A percentile compares a stretch with the other conserved stretches of the same genome.
These are phyloP conservation scores for Lethenteron reissneri DNA, from an alignment of 2,113 vertebrate genomes.

Conservation along the genomic window DNA sequence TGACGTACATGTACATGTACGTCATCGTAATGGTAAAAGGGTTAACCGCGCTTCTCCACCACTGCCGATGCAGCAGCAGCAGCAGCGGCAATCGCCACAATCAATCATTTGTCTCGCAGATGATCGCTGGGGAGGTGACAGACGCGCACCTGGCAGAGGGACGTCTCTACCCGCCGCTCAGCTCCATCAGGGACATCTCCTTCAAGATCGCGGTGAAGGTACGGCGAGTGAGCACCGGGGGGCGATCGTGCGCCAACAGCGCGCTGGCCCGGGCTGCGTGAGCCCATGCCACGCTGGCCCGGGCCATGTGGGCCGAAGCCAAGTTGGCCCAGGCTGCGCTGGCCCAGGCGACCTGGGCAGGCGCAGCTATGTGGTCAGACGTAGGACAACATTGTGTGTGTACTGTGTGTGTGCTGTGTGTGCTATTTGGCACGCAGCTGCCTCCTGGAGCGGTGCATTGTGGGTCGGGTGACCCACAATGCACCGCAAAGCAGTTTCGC, in stretches of 20 bases:
- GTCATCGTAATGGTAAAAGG: too few species aligned
- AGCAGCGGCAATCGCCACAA: too few species aligned
- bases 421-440: too few species aligned
- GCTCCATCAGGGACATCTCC: slow-evolving; percentile 66
- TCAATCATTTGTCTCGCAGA: slow-evolving; percentile 20
- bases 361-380: too few species aligned
- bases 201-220: slow-evolving; percentile 81
- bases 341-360: not conserved
- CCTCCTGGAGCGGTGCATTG: too few species aligned
- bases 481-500: not conserved
- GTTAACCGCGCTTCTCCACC: too few species aligned
- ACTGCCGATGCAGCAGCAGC: too few species aligned
- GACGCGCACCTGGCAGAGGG: slow-evolving; percentile 67
- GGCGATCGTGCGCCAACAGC: too few species aligned
- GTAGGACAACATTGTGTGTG: too few species aligned
- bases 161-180: slow-evolving; percentile 69
- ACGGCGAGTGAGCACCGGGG: slow-evolving; percentile 11
- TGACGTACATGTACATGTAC: too few species aligned
- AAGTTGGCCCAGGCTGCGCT: not conserved
- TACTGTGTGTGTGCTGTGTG: too few species aligned
- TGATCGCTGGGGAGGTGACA: slow-evolving; percentile 62
- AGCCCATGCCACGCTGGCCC: not conserved
- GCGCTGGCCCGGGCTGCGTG: not conserved
- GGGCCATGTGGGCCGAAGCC: not conserved
- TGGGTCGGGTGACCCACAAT: too few species aligned